Base-by-base conservation (phyloP, 2,797 vertebrate species). In the Leuciscus waleckii region DNA sequence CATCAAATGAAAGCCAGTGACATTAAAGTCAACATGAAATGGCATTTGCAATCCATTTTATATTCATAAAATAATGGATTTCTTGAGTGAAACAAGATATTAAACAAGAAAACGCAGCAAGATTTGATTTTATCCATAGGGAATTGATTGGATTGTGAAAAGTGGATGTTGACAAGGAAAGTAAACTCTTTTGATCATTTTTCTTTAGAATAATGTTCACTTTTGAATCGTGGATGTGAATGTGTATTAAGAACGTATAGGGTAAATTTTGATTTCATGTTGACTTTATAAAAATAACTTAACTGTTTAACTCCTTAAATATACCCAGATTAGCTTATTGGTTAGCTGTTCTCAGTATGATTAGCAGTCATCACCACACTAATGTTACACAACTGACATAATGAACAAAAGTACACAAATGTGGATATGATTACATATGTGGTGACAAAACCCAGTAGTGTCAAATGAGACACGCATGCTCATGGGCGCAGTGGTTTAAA, bases 321-420 rank as follows among this genome's bases (percentile, higher is more conserved):
- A 68, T 26, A 69, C 37, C 37, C 2, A 61, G 37, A 73, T 73
- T 73, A 58, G 43, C 35, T 56, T 41, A 4, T 67, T 41, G 79
- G 14, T 81, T 81, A 81, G 63, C 63, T 17, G 49, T 29, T 58
- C n/a, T 71, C 68, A 56, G 17, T 70, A 54, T 71, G 51, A 85
- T 56, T 70, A 85, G 39, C 83, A 61, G 51, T 58, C 61, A 82
- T 61, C 46, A 70, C 37, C 37, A 51, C 19, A 49, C 1, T n/a
- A 8, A 37, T 41, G 61, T 29, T 68, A 69, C 37, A 41, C 19
- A 46, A 61, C 37, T 51, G 43, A 77, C 82, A 67, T 41, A 26
- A 69, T 84, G 7, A 13, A 67, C 46, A 78, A 78, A 84, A 79
- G 43, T 79, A 46, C 74, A 84, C 39, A 75, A 9, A 74, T 23